Percentiles rank a stretch among this genome's conserved stretches.
Conservation (phyloP, 2,888 invertebrate species). For the Willowsia nigromaculata region DNA sequence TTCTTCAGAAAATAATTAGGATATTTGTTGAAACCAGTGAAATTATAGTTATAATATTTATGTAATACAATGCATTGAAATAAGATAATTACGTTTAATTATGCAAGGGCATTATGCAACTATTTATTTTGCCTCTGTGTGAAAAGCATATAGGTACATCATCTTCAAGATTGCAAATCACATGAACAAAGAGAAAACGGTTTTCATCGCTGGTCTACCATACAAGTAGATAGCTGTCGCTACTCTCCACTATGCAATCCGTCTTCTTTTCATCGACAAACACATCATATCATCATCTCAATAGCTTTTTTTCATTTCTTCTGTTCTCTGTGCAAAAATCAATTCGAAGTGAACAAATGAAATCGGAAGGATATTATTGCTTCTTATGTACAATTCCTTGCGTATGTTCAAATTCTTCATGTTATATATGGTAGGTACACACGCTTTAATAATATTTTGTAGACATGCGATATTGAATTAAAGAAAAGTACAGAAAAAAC, state of each 20-base stretch:
- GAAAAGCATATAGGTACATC: too few species aligned
- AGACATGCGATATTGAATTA: not conserved
- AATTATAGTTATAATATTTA: too few species aligned
- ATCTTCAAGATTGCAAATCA: not conserved
- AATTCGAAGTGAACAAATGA: not conserved
- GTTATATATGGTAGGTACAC: not conserved
- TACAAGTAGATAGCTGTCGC: constrained; percentile 51
- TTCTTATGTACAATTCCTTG: not conserved
- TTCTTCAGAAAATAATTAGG: too few species aligned
- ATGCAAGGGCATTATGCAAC: too few species aligned
- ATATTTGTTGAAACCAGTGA: too few species aligned
- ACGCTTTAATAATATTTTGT: not conserved
- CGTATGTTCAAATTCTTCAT: not conserved
- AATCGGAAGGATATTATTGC: not conserved
- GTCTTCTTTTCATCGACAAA: not conserved
- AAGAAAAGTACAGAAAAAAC: not conserved
- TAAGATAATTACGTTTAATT: too few species aligned
- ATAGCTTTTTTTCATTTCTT: not conserved
- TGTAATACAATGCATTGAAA: too few species aligned
- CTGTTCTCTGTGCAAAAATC: not conserved
- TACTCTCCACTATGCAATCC: not conserved
- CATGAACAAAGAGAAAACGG: constrained; percentile 41
- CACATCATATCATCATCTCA: not conserved
- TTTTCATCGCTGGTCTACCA: not conserved
- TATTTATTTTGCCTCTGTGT: too few species aligned